phyloP scores from a whole-genome alignment of 2,888 invertebrate species.

The Xestoiulus laeticollis region DNA sequence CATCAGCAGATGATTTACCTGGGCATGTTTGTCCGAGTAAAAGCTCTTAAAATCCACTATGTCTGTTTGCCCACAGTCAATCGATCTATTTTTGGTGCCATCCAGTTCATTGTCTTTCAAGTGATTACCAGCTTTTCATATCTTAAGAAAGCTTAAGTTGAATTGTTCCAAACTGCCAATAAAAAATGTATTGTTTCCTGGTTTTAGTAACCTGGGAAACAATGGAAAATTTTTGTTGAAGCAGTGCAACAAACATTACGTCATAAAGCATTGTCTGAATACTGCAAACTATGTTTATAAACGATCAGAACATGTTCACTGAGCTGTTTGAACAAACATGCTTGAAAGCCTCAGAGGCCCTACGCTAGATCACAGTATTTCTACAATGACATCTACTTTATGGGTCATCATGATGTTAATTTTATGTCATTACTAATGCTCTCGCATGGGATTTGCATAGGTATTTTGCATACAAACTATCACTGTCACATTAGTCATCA shows the following conservation, averaged over 20 bases:
- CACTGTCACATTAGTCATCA: no score
- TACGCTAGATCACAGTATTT: no score
- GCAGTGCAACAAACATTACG: background rate
- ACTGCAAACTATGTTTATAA: background rate
- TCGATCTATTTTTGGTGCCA: background rate
- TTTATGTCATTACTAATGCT: background rate
- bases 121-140: background rate
- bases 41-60: background rate
- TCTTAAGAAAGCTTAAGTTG: slow-evolving; percentile 1
- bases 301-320: background rate
- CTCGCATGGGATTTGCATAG: no score
- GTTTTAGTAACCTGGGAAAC: background rate
- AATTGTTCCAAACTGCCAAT: background rate
- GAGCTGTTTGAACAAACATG: background rate
- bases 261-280: background rate
- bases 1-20: no score
- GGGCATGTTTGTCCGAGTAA: no score
- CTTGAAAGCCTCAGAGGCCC: no score
- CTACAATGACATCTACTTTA: no score
- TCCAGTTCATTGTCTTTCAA: background rate
- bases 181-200: background rate
- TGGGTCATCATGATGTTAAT: background rate
- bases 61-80: background rate
- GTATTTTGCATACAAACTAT: no score
- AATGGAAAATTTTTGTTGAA: background rate